These are phyloP conservation scores for Mesoligia furuncula DNA, from an alignment of 2,888 invertebrate genomes.

Conservation along the genomic window DNA sequence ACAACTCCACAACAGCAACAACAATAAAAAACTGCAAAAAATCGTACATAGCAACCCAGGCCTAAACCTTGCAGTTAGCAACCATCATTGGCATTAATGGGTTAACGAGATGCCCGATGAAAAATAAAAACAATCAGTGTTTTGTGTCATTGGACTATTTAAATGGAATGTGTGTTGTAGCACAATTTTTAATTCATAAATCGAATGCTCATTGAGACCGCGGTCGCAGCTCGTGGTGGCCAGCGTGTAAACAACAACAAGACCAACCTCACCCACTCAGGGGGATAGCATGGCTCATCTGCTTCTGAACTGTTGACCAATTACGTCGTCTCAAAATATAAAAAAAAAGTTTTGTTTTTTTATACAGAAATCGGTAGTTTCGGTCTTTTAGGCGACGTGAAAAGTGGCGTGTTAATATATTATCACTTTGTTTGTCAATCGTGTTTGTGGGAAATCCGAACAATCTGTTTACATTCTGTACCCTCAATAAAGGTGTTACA, in stretches of 20 bases:
- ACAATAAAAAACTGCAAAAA: neutral
- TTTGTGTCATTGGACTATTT: conserved; percentile 53
- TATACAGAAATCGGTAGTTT: neutral
- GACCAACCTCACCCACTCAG: conserved; percentile 48
- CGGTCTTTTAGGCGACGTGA: conserved; percentile 31
- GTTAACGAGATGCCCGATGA: conserved; percentile 38
- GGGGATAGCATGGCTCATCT: conserved; percentile 70
- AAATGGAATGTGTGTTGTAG: conserved; percentile 51
- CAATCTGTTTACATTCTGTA: conserved; percentile 77
- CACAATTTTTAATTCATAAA: conserved; percentile 53
- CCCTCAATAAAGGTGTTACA: conserved; percentile 80
- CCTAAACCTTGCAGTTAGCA: neutral
- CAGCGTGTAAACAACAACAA: conserved; percentile 39
- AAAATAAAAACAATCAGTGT: conserved; percentile 52
- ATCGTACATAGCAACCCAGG: neutral
- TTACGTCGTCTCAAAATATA: conserved; percentile 59
- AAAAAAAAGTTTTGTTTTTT: neutral
- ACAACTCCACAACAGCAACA: neutral
- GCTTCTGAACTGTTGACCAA: conserved; percentile 66
- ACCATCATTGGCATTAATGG: conserved; percentile 27
- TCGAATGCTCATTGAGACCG: conserved; percentile 44
- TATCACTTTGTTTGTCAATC: conserved; percentile 76
- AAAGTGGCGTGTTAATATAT: conserved; percentile 56
- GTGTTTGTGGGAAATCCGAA: conserved; percentile 85
- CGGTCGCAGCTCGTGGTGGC: conserved; percentile 42